Conservation (phyloP, 30 jellyfish, hydroid and myxozoan genomes). For the Cassiopea xamachana region DNA sequence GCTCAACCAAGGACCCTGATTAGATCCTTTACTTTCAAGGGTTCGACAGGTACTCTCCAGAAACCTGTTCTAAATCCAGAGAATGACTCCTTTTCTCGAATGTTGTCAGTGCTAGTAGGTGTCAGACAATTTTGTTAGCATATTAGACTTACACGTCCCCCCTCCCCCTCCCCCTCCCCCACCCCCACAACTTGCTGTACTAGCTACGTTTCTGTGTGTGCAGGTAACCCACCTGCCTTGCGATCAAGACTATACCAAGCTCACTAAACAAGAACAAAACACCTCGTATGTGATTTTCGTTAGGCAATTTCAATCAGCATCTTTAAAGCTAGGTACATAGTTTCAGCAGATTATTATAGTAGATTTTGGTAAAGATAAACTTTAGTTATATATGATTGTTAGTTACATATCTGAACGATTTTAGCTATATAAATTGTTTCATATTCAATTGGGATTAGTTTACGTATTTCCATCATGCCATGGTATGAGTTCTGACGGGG, state of each 20-base stretch:
- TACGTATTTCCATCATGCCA: background rate
- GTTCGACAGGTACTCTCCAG: no score
- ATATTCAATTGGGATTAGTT: background rate
- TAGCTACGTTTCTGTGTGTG: background rate
- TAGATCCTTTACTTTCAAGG: no score
- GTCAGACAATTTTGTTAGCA: no score
- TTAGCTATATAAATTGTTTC: background rate
- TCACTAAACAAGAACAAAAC: background rate
- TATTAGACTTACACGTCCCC: no score
- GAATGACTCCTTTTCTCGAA: no score
- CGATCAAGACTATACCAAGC: background rate
- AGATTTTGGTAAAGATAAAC: background rate
- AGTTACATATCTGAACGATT: constrained; percentile 6
- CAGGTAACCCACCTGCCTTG: background rate
- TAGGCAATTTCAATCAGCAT: background rate
- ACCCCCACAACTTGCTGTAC: no score
- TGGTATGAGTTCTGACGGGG: background rate
- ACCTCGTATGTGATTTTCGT: background rate
- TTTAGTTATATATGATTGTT: constrained; percentile 3
- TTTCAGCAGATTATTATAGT: constrained; percentile 7
- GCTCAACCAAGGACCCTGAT: no score
- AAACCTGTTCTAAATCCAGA: no score
- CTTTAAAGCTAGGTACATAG: background rate
- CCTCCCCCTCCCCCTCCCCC: no score
- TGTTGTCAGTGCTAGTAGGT: no score